phyloP scores from a whole-genome alignment of 2,113 vertebrate genomes.

The Pygoscelis adeliae region DNA sequence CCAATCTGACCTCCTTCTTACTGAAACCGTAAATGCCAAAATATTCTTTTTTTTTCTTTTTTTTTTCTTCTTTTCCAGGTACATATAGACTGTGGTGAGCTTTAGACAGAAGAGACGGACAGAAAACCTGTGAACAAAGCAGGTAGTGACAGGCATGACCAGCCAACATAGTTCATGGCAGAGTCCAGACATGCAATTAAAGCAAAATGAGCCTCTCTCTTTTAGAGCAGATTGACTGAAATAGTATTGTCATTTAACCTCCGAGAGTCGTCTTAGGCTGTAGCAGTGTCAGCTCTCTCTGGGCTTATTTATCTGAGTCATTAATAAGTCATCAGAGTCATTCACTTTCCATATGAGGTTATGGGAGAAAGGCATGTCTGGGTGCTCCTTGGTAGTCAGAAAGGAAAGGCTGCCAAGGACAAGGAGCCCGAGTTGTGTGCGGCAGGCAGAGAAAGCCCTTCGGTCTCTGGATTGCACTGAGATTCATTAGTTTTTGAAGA shows the following conservation, averaged over 20 bases:
- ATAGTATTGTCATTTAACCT: background rate
- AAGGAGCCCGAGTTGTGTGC: background rate
- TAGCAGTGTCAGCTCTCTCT: background rate
- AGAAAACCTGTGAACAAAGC: background rate
- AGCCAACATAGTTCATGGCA: background rate
- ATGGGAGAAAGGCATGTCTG: background rate
- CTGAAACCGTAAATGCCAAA: background rate
- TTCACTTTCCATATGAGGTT: conserved; percentile 25
- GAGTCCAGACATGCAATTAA: background rate
- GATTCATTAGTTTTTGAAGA: background rate
- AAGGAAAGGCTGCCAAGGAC: background rate
- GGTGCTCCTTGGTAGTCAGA: conserved; percentile 8
- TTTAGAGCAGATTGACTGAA: background rate
- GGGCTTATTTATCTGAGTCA: background rate
- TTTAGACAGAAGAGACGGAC: background rate
- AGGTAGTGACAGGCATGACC: background rate
- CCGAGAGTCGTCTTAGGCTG: background rate
- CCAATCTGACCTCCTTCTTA: background rate
- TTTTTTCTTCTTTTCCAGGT: background rate
- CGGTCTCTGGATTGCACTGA: background rate
- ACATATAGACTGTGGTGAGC: background rate
- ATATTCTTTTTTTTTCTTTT: background rate
- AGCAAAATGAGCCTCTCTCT: background rate
- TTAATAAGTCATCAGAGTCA: conserved; percentile 24
- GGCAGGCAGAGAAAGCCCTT: background rate